These are phyloP conservation scores for Notolabrus celidotus DNA, from an alignment of 2,797 vertebrate genomes.

Conservation along the genomic window DNA sequence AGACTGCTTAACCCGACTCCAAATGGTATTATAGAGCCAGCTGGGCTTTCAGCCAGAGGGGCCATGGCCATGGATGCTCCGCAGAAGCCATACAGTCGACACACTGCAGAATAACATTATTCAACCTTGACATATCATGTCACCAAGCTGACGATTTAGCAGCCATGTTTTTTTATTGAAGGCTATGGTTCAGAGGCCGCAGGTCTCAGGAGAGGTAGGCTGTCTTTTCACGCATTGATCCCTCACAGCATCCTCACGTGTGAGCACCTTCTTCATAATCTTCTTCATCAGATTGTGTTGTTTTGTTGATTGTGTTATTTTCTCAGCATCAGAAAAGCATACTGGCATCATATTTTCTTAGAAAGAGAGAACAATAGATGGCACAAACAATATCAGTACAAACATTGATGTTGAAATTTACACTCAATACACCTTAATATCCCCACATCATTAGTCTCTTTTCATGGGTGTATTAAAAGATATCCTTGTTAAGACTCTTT, in stretches of 20 bases:
- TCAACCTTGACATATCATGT: slow-evolving; percentile 67
- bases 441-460: not conserved
- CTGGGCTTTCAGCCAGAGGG: slow-evolving; percentile 58
- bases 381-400: not conserved
- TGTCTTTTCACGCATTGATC: not conserved
- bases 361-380: not conserved
- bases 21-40: slow-evolving; percentile 69
- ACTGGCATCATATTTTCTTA: no score
- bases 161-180: slow-evolving; percentile 48
- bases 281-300: not conserved
- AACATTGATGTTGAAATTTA: not conserved
- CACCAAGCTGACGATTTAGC: slow-evolving; percentile 49
- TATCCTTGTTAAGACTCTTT: no score
- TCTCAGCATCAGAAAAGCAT: no score
- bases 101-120: slow-evolving; percentile 55
- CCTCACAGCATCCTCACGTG: not conserved
- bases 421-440: not conserved
- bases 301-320: slow-evolving; percentile 10
- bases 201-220: slow-evolving; percentile 26
- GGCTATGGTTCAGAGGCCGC: slow-evolving; percentile 47
- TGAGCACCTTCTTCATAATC: not conserved
- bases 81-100: slow-evolving; percentile 48
- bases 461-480: not conserved
- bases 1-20: slow-evolving; percentile 67
- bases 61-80: slow-evolving; percentile 41